Evolutionary conservation across 2,113 vertebrate genomes (phyloP), one percentile per base, ranked within the genome.

Genomic region (Tiliqua scincoides): DNA sequence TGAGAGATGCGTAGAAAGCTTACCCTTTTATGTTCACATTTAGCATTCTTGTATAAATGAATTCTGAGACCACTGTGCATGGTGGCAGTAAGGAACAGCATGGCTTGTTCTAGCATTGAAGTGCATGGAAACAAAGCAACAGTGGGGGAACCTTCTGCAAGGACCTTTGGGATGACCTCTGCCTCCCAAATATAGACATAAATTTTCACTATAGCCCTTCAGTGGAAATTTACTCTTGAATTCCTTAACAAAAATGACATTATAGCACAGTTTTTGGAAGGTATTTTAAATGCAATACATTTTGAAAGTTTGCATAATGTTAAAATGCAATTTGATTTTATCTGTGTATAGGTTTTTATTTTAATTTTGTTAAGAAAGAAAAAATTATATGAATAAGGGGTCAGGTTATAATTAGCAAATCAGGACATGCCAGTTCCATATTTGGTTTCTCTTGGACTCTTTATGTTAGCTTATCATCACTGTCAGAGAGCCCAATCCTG

Each of bases 11-110:
- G n/a, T n/a, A n/a, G n/a, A n/a, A n/a, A n/a, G n/a, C n/a, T n/a
- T n/a, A n/a, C n/a, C 85, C 14, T 54, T 89, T 18, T 75, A 86
- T 88, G 18, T 57, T 93, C 86, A 1, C 11, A 40, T 77, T 67
- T 67, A 65, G 52, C 92, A 89, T 87, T 79, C 32, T 54, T 89
- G 87, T 86, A 30, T 87, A 86, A 80, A 8, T n/a, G 62, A 6
- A 52, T 82, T 18, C 71, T 81, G 65, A 17, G 30, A 0, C 83
- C 61, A 40, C 48, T 30, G 7, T 75, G 43, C 79, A 32, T 9
- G 37, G 15, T 32, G 85, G 5, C 6, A 82, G 40, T 70, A 9
- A 61, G 84, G n/a, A 27, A 70, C 65, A 79, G 27, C n/a, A n/a
- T n/a, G n/a, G n/a, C n/a, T n/a, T n/a, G n/a, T n/a, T n/a, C n/a